These are phyloP conservation scores for Sebastiscus tertius DNA, from an alignment of 2,797 vertebrate genomes.

Conservation along the genomic window DNA sequence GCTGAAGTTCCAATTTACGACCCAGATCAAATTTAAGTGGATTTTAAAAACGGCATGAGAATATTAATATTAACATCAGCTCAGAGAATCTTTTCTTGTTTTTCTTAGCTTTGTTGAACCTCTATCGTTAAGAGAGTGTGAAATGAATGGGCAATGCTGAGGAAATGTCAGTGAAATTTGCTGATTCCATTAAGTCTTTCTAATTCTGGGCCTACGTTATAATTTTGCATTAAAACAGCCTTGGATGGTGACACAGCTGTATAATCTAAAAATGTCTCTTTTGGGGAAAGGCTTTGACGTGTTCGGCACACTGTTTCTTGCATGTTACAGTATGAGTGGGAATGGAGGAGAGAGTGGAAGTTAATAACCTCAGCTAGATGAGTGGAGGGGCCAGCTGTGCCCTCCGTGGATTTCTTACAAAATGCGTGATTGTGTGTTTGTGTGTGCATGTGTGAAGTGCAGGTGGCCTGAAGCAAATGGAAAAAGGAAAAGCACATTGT, in stretches of 20 bases:
- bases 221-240: neutral
- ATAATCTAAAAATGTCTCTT: neutral
- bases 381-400: slow-evolving; percentile 28
- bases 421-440: neutral
- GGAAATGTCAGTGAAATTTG: neutral
- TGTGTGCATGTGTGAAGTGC: neutral
- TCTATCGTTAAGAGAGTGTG: neutral
- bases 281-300: neutral
- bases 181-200: neutral
- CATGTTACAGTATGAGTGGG: neutral
- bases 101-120: neutral
- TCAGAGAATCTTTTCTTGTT: neutral
- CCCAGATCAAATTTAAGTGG: neutral
- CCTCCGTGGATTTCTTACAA: slow-evolving; percentile 13
- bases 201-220: neutral
- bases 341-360: neutral
- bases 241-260: neutral
- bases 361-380: slow-evolving; percentile 27
- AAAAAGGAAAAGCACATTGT: slow-evolving; percentile 2
- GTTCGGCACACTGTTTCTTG: neutral
- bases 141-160: neutral
- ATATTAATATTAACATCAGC: neutral
- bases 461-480: slow-evolving; percentile 16
- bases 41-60: neutral
- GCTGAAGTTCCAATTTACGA: neutral